These are phyloP conservation scores for Alethe castanea DNA, from an alignment of 2,113 vertebrate species.

Conservation along the genomic window DNA sequence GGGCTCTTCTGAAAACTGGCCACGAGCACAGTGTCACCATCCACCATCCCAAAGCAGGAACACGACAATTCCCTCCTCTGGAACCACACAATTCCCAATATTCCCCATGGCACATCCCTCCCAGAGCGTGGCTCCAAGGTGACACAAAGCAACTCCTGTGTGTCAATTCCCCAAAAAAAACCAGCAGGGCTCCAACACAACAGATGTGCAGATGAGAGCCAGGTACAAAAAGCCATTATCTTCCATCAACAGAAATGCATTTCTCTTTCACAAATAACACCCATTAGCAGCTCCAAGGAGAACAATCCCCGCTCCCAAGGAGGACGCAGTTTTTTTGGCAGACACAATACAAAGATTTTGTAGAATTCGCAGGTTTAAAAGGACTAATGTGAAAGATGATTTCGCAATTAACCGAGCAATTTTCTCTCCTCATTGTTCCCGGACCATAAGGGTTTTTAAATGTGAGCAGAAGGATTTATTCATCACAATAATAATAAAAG, in stretches of 20 bases:
- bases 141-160: not conserved
- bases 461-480: slow-evolving; percentile 56
- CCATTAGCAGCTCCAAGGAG: not conserved
- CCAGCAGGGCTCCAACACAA: not conserved
- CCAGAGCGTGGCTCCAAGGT: accelerated
- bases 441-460: slow-evolving; percentile 20
- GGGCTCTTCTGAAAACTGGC: not conserved
- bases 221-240: not conserved
- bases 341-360: not conserved
- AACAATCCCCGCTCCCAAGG: not conserved
- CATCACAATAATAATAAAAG: slow-evolving; percentile 38
- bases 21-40: not conserved
- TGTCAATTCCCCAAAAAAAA: not conserved
- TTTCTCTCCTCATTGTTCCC: slow-evolving; percentile 45
- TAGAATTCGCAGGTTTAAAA: not conserved
- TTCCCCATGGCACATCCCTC: not conserved
- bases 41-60: not conserved
- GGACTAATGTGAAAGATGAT: slow-evolving; percentile 31
- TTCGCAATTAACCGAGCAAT: slow-evolving; percentile 52
- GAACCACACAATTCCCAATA: accelerated
- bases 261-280: not conserved
- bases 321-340: not conserved
- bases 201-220: not conserved
- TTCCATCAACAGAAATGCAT: not conserved
- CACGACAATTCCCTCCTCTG: not conserved